Evolutionary conservation across 2,113 vertebrate genomes (phyloP), one percentile per base, ranked within the genome.

Genomic region (Caranx melampygus): DNA sequence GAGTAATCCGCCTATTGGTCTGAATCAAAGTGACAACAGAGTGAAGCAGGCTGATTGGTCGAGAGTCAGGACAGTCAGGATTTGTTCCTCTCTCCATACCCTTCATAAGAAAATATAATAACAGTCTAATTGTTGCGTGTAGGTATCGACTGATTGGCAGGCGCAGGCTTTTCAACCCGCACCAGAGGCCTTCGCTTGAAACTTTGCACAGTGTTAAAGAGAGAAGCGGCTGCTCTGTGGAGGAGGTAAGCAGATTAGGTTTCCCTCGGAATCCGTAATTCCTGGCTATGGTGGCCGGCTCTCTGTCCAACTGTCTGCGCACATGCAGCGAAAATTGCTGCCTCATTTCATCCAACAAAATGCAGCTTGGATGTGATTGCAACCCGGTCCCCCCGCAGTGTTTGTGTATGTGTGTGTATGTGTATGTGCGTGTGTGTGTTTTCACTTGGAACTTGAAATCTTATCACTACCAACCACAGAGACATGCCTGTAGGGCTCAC

Each of bases 201-300:
- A 57, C 49, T 9, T 33, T 26, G 60, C 64, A 49, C n/a, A 4
- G 60, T 20, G 33, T 26, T 26, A 26, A 34, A 15, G 2, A 10
- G 40, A 61, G 33, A 45, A 42, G 55, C 76, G 37, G 69, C 45
- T 63, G 78, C 59, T 82, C 45, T 83, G 45, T 78, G 68, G 47
- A 87, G 67, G 84, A 94, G 94, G 95, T 95, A 95, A 95, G 94
- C 21, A 89, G 95, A 93, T 95, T 95, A 94, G n/a, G 79, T 79
- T 61, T 90, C 72, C 78, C 21, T 62, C 63, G 69, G 72, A 87
- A 79, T 58, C 86, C 69, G 59, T 91, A 91, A 91, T 88, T 84
- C 90, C 88, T 44, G 47, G 31, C 67, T 7, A 2, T 20, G 49
- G 33, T 67, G 69, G 51, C 64, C 78, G 65, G 52, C 70, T 62